These are phyloP conservation scores for Rhinoptilus africanus DNA, from an alignment of 2,113 vertebrate species.

Conservation along the genomic window DNA sequence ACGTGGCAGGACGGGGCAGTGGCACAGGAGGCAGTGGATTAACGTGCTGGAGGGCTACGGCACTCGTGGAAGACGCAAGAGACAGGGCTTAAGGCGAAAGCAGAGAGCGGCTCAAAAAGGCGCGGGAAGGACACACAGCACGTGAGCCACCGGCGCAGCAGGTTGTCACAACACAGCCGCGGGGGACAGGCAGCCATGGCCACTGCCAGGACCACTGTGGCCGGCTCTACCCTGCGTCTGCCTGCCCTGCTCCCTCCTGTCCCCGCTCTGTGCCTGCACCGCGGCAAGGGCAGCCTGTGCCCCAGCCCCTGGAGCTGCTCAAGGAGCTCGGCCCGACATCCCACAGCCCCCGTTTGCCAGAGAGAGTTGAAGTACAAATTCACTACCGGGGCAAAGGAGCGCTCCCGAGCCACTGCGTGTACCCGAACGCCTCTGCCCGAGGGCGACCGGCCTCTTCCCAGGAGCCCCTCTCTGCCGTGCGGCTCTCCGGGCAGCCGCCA, in stretches of 20 bases:
- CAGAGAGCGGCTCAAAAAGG: not conserved
- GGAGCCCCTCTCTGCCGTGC: not conserved
- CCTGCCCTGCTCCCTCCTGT: not conserved
- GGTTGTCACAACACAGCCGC: not conserved
- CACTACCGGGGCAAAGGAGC: not conserved
- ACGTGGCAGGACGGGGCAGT: not conserved
- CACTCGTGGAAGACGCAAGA: not conserved
- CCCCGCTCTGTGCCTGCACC: not conserved
- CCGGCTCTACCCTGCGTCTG: not conserved
- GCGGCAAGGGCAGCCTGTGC: not conserved
- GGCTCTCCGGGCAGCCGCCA: not conserved
- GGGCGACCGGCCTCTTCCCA: not conserved
- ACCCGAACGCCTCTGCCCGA: not conserved
- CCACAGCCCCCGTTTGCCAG: not conserved
- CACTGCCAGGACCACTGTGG: not conserved
- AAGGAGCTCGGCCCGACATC: not conserved
- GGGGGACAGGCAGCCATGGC: not conserved
- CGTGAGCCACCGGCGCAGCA: accelerated
- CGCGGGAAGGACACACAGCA: not conserved
- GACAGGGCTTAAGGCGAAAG: not conserved
- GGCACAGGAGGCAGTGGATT: not conserved
- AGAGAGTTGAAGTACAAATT: not conserved
- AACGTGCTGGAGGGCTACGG: accelerated
- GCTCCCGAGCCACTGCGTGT: accelerated
- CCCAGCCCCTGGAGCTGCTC: not conserved